Conservation (phyloP, 2,797 vertebrate species). For the Periparus ater region DNA sequence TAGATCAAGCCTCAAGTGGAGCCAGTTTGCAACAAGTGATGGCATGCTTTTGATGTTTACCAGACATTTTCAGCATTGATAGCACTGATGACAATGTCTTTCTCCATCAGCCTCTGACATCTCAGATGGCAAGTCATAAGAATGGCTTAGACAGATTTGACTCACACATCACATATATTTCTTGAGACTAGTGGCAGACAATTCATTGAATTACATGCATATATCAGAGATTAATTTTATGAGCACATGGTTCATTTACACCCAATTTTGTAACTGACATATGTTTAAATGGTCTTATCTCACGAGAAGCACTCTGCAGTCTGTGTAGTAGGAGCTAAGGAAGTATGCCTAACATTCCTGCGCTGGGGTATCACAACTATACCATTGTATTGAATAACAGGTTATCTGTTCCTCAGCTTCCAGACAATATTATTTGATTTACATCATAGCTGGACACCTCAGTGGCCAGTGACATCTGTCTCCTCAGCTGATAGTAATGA, state of each 20-base stretch:
- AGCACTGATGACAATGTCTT: neutral
- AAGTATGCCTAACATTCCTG: neutral
- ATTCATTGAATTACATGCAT: neutral
- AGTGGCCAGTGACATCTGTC: neutral
- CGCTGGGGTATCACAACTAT: neutral
- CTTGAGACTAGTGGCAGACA: neutral
- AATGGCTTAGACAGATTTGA: neutral
- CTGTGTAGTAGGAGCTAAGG: neutral
- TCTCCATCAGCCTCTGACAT: neutral
- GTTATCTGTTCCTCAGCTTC: neutral
- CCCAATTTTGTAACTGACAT: constrained; percentile 58
- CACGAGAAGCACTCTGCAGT: neutral
- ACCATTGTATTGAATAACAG: neutral
- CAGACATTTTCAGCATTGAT: neutral
- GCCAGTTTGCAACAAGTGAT: neutral
- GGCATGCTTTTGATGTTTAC: neutral
- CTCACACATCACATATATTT: constrained; percentile 6
- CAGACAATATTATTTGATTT: neutral
- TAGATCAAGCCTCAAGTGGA: neutral
- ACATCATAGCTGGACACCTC: neutral
- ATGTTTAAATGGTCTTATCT: constrained; percentile 21
- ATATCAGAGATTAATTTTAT: constrained; percentile 4
- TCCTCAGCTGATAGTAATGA: neutral
- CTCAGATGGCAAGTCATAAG: neutral
- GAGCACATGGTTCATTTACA: neutral